Base-by-base conservation (phyloP, 2,888 invertebrate genomes). In the Stenotaenia linearis region DNA sequence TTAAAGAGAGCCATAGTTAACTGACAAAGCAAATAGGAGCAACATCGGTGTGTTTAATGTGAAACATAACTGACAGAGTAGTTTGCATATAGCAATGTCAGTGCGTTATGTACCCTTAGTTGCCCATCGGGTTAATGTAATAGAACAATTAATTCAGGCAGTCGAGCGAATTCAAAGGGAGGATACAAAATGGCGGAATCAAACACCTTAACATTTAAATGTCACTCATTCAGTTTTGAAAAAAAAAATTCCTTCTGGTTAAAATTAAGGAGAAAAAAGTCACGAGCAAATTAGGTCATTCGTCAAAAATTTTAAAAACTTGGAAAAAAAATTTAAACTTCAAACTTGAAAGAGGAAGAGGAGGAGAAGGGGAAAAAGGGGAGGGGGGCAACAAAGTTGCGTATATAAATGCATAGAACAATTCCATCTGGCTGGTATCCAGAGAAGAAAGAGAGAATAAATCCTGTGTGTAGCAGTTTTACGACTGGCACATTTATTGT, bases 131-230 rank as follows among this genome's bases (percentile, higher is more conserved):
- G 78, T 78, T 78, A 50, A 78, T 78, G 56, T 78, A 78, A 78
- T 78, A 32, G 78, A 78, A 78, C 78, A 78, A 78, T 78, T 78
- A 78, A 40, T 78, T 78, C 78, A 23, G 21, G 78, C 45, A 78
- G 28, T 45, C 40, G 25, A 25, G 25, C 23, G 28, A 78, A 32
- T 28, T 23, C 23, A 32, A 50, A 32, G 25, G 23, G 28, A 21
- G 35, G 77, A 76, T 25, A 37, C 30, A 76, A 37, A n/a, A 76
- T 30, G 37, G 77, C 35, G 37, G 77, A 37, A 76, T 32, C 35
- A 76, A 21, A 37, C 28, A 74, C 7, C 21, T 50, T 21, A 50
- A 18, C 50, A 18, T 50, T 50, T 50, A 6, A 50, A 45, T 45
- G n/a, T 74, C 5, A 7, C 18, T 15, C 21, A 18, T 69, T 12